These are phyloP conservation scores for Caiman crocodilus DNA, from an alignment of 2,797 vertebrate species.

Conservation along the genomic window DNA sequence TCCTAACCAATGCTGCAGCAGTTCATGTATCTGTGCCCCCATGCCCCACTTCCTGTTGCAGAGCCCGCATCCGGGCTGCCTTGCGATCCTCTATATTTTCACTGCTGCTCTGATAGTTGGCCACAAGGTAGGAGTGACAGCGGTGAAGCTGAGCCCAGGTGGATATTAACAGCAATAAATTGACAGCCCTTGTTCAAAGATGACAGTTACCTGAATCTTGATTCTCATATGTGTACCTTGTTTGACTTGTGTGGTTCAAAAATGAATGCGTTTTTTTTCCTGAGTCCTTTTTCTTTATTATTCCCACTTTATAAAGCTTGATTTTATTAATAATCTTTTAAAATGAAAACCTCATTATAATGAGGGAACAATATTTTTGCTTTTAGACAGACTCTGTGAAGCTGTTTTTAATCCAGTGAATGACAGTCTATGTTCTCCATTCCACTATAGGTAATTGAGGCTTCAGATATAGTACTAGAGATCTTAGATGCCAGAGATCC, in stretches of 20 bases:
- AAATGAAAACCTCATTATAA: background rate
- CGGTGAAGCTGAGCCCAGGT: no score
- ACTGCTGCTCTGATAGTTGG: no score
- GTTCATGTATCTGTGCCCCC: no score
- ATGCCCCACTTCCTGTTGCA: no score
- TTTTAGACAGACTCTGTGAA: background rate
- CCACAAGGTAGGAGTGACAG: no score
- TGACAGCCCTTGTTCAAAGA: background rate
- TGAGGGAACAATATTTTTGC: background rate
- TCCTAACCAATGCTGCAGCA: no score
- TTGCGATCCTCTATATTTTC: no score
- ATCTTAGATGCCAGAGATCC: slow-evolving; percentile 97
- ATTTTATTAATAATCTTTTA: background rate
- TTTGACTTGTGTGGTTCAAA: background rate
- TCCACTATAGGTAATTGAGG: slow-evolving; percentile 88
- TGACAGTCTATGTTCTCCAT: background rate
- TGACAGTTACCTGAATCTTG: background rate
- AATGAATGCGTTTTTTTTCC: background rate
- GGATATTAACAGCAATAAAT: no score
- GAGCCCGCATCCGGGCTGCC: no score
- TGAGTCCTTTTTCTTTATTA: background rate
- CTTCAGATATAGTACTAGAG: slow-evolving; percentile 91
- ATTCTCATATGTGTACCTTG: background rate
- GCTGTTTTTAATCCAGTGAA: background rate
- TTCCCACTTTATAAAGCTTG: background rate